Evolutionary conservation across 2,888 invertebrate genomes (phyloP).

Genomic region (Leptarthrus brevirostris): DNA sequence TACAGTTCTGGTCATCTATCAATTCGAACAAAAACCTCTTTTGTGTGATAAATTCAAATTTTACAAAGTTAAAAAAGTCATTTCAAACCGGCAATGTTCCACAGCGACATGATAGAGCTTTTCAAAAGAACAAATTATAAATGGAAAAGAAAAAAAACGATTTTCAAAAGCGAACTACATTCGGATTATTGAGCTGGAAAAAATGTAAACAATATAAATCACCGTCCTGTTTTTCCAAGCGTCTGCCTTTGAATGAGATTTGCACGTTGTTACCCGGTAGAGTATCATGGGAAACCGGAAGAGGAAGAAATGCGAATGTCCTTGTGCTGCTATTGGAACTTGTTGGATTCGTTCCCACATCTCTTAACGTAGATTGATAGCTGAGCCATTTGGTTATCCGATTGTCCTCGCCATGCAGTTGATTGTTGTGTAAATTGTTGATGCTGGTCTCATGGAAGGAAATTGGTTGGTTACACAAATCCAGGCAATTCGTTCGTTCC

Average conservation of each 20-base stretch:
- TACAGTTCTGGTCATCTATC: too few relatives aligned
- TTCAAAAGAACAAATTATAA: too few relatives aligned
- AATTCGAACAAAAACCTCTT: too few relatives aligned
- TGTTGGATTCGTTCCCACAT: conserved; percentile 31
- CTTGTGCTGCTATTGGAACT: conserved; percentile 6
- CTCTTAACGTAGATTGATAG: conserved; percentile 42
- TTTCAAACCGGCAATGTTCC: too few relatives aligned
- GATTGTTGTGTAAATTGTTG: conserved; percentile 48
- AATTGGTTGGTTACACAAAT: conserved; percentile 44
- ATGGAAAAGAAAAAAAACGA: too few relatives aligned
- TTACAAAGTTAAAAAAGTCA: too few relatives aligned
- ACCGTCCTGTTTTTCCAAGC: neutral
- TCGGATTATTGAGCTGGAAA: too few relatives aligned
- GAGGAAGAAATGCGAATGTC: conserved; percentile 21
- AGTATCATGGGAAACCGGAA: conserved; percentile 25
- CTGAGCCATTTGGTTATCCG: conserved; percentile 44
- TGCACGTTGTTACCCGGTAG: conserved; percentile 17
- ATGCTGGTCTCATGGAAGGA: conserved; percentile 43
- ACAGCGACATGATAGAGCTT: too few relatives aligned
- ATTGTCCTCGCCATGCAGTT: conserved; percentile 28
- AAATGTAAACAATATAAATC: too few relatives aligned
- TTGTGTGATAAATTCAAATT: too few relatives aligned
- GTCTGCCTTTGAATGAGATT: neutral
- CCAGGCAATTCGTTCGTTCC: conserved; percentile 21
- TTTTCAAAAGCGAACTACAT: too few relatives aligned